Conservation (phyloP, 2,113 vertebrate genomes). For the Cnemophilus loriae region DNA sequence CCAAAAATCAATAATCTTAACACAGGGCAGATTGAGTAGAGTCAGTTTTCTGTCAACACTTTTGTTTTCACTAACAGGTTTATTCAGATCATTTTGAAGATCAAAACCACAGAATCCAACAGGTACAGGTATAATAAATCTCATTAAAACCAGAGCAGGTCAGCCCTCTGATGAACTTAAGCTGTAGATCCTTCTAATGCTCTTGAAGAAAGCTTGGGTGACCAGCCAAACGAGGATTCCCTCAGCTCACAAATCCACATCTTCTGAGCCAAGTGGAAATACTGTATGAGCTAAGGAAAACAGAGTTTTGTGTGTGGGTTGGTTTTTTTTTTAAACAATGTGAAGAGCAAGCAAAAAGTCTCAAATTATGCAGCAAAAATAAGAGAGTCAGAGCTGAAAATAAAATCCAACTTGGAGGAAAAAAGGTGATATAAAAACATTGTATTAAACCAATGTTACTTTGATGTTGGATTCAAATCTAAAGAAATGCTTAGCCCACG, state of each 20-base stretch:
- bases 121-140: slow-evolving; percentile 52
- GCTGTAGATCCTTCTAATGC: slow-evolving; percentile 44
- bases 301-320: background rate
- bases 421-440: background rate
- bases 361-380: background rate
- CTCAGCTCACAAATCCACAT: slow-evolving; percentile 28
- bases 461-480: background rate
- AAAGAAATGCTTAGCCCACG: background rate
- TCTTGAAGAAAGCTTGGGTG: slow-evolving; percentile 27
- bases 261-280: slow-evolving; percentile 43
- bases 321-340: background rate
- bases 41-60: background rate
- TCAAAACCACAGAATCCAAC: background rate
- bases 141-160: slow-evolving; percentile 50
- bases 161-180: slow-evolving; percentile 27
- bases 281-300: background rate
- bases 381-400: slow-evolving; percentile 16
- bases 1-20: background rate
- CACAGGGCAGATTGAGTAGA: background rate
- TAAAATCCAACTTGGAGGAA: background rate
- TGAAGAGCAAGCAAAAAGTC: slow-evolving; percentile 25
- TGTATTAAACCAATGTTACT: background rate
- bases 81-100: background rate
- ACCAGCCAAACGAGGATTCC: slow-evolving; percentile 33
- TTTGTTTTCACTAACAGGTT: background rate